Percentiles rank a stretch among this genome's conserved stretches.
Conservation (phyloP, 1,140 invertebrate genomes). For the Campoletis sonorensis region DNA sequence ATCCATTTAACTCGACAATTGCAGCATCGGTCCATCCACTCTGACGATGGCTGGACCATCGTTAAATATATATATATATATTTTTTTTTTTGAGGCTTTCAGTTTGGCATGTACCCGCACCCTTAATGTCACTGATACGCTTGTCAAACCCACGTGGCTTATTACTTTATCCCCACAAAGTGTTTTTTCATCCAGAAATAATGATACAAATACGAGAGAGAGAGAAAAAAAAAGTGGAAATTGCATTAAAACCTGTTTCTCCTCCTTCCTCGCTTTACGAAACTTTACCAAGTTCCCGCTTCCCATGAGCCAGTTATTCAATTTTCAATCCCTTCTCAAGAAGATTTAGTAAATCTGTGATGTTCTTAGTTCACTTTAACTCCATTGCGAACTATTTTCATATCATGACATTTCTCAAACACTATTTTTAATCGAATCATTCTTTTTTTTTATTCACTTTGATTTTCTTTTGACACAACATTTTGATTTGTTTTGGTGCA, state of each 20-base stretch:
- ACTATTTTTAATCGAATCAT: too few species aligned
- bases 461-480: too few species aligned
- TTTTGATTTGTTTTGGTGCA: too few species aligned
- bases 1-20: slow-evolving; percentile 45
- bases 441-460: too few species aligned
- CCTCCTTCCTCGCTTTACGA: background rate
- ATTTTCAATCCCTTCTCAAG: too few species aligned
- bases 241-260: background rate
- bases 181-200: slow-evolving; percentile 16
- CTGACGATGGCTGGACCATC: slow-evolving; percentile 13
- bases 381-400: too few species aligned
- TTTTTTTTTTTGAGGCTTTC: background rate
- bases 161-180: background rate
- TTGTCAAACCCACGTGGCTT: slow-evolving; percentile 1
- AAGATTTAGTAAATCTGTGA: too few species aligned
- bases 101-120: background rate
- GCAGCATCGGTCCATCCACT: slow-evolving; percentile 39
- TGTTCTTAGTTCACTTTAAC: too few species aligned
- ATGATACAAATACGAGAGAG: slow-evolving; percentile 1
- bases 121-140: background rate
- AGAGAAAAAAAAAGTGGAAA: too few species aligned
- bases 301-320: too few species aligned
- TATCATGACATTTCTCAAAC: too few species aligned
- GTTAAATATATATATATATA: background rate
- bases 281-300: too few species aligned